A percentile compares a stretch with the other conserved stretches of the same genome.
phyloP scores from a whole-genome alignment of 1,140 invertebrate species.

The Caenorhabditis tropicalis region DNA sequence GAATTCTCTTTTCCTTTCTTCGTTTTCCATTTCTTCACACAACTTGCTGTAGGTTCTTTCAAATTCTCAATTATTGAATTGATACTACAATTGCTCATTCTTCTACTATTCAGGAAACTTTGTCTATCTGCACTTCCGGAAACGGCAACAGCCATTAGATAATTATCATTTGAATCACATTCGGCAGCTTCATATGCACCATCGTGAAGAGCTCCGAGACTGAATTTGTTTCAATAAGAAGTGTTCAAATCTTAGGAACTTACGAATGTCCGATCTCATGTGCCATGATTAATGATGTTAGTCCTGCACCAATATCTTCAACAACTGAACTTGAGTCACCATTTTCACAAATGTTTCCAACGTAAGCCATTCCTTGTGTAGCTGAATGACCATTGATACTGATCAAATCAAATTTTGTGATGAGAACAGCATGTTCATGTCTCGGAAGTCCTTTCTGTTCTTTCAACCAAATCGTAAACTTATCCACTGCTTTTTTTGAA shows the following conservation, averaged over 20 bases:
- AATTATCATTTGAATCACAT: constrained; percentile 60
- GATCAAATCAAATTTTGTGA: constrained; percentile 64
- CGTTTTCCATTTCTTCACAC: constrained; percentile 51
- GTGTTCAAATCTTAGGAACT: neutral
- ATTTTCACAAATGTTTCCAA: constrained; percentile 63
- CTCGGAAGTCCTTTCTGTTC: constrained; percentile 53
- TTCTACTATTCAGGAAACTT: constrained; percentile 60
- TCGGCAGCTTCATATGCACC: constrained; percentile 51
- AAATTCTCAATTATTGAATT: constrained; percentile 61
- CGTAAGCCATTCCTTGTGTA: constrained; percentile 70
- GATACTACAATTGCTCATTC: constrained; percentile 62
- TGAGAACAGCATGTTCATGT: constrained; percentile 64
- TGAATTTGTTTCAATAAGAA: neutral
- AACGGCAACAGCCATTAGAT: constrained; percentile 63
- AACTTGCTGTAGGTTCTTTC: constrained; percentile 57
- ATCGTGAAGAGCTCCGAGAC: constrained; percentile 65
- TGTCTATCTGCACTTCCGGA: constrained; percentile 59
- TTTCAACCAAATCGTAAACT: constrained; percentile 58
- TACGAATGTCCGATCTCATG: constrained; percentile 67
- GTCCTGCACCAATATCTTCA: constrained; percentile 67
- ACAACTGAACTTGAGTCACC: constrained; percentile 64
- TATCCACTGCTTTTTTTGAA: constrained; percentile 27
- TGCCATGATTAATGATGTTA: constrained; percentile 66
- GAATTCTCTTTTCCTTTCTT: constrained; percentile 5
- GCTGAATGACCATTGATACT: constrained; percentile 64